Conservation (phyloP, 2,888 invertebrate genomes). For the Coleophora deauratella region DNA sequence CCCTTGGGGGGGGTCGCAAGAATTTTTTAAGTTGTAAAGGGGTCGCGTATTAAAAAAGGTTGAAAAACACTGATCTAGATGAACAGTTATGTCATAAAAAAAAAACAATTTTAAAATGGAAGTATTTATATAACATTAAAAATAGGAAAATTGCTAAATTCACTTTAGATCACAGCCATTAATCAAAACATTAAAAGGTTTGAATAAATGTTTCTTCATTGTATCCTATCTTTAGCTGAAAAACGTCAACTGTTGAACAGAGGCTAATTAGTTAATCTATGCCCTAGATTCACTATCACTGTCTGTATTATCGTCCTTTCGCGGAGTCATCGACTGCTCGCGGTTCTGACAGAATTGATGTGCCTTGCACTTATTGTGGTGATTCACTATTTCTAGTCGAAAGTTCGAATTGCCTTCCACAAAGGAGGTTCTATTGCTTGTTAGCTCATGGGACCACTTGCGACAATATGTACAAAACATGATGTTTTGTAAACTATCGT, state of each 20-base stretch:
- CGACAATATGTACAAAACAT: constrained; percentile 82
- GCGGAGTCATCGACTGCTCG: constrained; percentile 29
- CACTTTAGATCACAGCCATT: too few relatives aligned
- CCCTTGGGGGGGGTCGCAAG: too few relatives aligned
- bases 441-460: constrained; percentile 78
- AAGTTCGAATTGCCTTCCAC: constrained; percentile 86
- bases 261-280: neutral
- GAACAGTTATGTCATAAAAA: too few relatives aligned
- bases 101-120: too few relatives aligned
- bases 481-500: constrained; percentile 75
- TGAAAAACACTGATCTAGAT: too few relatives aligned
- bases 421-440: constrained; percentile 84
- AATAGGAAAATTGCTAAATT: too few relatives aligned
- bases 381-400: constrained; percentile 84
- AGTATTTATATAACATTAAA: too few relatives aligned
- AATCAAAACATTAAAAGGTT: too few relatives aligned
- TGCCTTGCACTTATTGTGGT: constrained; percentile 85
- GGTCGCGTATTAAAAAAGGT: too few relatives aligned
- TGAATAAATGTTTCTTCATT: too few relatives aligned
- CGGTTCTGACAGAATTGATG: constrained; percentile 78
- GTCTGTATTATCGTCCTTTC: neutral
- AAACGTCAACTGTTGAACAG: neutral
- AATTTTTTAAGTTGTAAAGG: too few relatives aligned
- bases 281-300: constrained; percentile 2
- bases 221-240: too few relatives aligned